These are phyloP conservation scores for Pogonognathellus flavescens DNA, from an alignment of 1,140 invertebrate species.

Conservation along the genomic window DNA sequence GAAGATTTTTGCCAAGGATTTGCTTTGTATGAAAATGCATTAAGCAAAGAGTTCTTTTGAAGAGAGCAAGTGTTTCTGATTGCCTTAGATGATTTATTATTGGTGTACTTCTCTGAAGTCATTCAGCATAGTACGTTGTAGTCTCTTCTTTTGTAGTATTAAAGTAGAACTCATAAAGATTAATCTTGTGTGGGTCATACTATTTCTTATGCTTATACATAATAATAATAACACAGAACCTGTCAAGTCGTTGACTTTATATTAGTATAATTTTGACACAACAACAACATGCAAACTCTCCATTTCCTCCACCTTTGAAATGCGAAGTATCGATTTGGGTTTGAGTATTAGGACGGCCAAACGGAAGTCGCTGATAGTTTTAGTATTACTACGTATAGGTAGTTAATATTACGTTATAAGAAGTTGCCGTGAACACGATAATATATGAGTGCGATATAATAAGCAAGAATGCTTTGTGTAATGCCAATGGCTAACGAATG, in stretches of 20 bases:
- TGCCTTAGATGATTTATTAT: too few species aligned
- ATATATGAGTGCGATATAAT: too few species aligned
- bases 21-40: neutral
- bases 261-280: conserved; percentile 9
- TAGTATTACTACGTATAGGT: neutral
- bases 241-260: conserved; percentile 46
- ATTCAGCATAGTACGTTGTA: neutral
- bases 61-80: too few species aligned
- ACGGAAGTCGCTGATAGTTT: conserved; percentile 16
- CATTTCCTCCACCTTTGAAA: conserved; percentile 59
- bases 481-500: too few species aligned
- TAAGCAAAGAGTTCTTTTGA: too few species aligned
- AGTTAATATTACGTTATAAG: too few species aligned
- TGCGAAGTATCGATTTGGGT: conserved; percentile 62
- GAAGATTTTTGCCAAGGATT: neutral
- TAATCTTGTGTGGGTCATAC: conserved; percentile 39
- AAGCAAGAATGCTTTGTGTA: too few species aligned
- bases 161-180: neutral
- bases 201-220: neutral
- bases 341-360: conserved; percentile 36
- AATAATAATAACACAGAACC: conserved; percentile 15
- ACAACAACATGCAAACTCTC: conserved; percentile 58
- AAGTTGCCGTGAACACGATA: too few species aligned
- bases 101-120: neutral
- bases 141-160: neutral